phyloP scores from a whole-genome alignment of 2,797 vertebrate genomes.

The Protosalanx chinensis region DNA sequence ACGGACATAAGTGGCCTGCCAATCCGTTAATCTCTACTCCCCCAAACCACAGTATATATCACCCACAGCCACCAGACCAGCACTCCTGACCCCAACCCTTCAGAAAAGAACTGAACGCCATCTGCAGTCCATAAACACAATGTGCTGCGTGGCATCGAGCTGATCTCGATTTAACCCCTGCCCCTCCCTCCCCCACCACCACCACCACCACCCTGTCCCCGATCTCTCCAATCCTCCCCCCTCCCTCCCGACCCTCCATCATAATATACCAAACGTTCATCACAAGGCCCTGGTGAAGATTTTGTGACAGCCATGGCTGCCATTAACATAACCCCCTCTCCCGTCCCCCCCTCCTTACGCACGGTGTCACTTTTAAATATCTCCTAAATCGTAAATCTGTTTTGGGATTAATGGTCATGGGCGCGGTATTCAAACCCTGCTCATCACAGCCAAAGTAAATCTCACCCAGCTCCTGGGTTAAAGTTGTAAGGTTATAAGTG shows the following conservation, averaged over 20 bases:
- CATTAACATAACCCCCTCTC: constrained; percentile 41
- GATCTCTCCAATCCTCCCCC: neutral
- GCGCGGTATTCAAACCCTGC: constrained; percentile 46
- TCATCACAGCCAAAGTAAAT: constrained; percentile 55
- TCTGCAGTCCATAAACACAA: constrained; percentile 68
- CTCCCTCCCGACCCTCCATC: constrained; percentile 35
- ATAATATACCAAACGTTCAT: constrained; percentile 50
- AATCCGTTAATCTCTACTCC: constrained; percentile 67
- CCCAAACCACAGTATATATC: constrained; percentile 67
- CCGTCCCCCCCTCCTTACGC: constrained; percentile 33
- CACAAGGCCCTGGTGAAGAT: constrained; percentile 45
- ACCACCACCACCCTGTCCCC: constrained; percentile 42
- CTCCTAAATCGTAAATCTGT: constrained; percentile 61
- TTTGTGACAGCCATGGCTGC: constrained; percentile 41
- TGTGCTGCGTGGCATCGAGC: constrained; percentile 58
- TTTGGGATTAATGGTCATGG: constrained; percentile 60
- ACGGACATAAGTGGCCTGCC: constrained; percentile 63
- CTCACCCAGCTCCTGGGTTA: constrained; percentile 34
- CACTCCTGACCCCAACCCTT: constrained; percentile 38
- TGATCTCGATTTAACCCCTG: constrained; percentile 59
- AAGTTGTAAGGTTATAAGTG: constrained; percentile 49
- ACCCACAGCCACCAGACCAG: constrained; percentile 31
- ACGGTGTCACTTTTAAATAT: constrained; percentile 60
- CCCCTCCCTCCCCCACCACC: neutral
- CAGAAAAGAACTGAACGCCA: constrained; percentile 58